A percentile compares a stretch with the other conserved stretches of the same genome.
phyloP scores from a whole-genome alignment of 2,888 invertebrate genomes.

The Phortica magna region DNA sequence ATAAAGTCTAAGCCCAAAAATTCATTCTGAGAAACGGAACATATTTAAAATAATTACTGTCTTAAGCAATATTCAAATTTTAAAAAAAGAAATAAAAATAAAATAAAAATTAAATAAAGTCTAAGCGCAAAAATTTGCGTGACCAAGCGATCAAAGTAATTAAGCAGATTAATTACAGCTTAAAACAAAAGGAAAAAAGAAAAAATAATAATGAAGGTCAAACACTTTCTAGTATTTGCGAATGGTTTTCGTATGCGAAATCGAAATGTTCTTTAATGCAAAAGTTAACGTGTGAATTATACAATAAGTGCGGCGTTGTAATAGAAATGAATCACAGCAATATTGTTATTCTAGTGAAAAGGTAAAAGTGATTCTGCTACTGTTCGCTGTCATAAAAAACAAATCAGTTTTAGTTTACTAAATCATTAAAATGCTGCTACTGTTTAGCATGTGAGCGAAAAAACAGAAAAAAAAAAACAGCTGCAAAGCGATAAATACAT shows the following conservation, averaged over 20 bases:
- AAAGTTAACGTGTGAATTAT: too few species aligned
- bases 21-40: not conserved
- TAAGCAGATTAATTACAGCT: constrained; percentile 20
- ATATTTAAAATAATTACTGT: not conserved
- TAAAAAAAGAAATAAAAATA: not conserved
- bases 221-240: not conserved
- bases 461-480: not conserved
- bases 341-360: too few species aligned
- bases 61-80: not conserved
- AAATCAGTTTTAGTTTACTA: too few species aligned
- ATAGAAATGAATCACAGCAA: too few species aligned
- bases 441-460: not conserved
- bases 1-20: not conserved
- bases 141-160: constrained; percentile 30
- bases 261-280: too few species aligned
- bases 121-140: constrained; percentile 18
- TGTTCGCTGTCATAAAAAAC: too few species aligned
- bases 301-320: too few species aligned
- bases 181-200: not conserved
- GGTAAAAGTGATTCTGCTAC: too few species aligned
- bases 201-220: not conserved
- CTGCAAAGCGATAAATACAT: not conserved
- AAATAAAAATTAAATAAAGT: not conserved
- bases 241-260: too few species aligned
- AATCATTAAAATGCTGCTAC: not conserved